Base-by-base conservation (phyloP, 2,888 invertebrate species). In the Melitaea athalia region DNA sequence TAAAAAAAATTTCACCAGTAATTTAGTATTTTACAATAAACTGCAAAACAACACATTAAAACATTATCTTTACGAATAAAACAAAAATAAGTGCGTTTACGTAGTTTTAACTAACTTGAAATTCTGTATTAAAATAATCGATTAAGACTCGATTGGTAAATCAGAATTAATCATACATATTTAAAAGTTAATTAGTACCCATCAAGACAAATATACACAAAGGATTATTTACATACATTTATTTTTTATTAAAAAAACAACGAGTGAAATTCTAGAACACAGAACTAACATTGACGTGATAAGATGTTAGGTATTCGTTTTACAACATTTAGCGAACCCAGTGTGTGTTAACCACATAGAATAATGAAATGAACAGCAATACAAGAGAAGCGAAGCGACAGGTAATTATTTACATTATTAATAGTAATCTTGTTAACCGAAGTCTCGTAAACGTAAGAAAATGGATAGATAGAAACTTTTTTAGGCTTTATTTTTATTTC, bases 351-450 rank as follows among this genome's bases (percentile, higher is more conserved):
- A 59, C 47, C n/a, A 31, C 24, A 45, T 50, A 59, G 33, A 57
- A 62, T 62, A 31, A 60, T 63, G 59, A 66, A 60, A 69, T 66
- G 63, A 42, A 15, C 59, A 69, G 66, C 65, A 52, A 57, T 38
- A 66, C 63, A 66, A 66, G 66, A 59, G 38, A 59, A 59, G 66
- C 65, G 59, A 67, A 67, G 67, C 67, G 17, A 33, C 43, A 59
- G 49, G n/a, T 33, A 55, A 57, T 43, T 63, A 57, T 42, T 42
- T 38, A 57, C 15, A 42, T 15, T 42, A 38, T 57, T 55, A 14
- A 42, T n/a, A 15, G 15, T 38, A 15, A 33, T 55, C n/a, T 55
- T 11, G 7, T 55, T 55, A 55, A 55, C 53, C 53, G 53, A 33
- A 55, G 14, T 55, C 53, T 33, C 2, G 53, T 55, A 55, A 33